A percentile compares a stretch with the other conserved stretches of the same genome.
Conservation (phyloP, 2,113 vertebrate species). For the Sebastes schlegelii region DNA sequence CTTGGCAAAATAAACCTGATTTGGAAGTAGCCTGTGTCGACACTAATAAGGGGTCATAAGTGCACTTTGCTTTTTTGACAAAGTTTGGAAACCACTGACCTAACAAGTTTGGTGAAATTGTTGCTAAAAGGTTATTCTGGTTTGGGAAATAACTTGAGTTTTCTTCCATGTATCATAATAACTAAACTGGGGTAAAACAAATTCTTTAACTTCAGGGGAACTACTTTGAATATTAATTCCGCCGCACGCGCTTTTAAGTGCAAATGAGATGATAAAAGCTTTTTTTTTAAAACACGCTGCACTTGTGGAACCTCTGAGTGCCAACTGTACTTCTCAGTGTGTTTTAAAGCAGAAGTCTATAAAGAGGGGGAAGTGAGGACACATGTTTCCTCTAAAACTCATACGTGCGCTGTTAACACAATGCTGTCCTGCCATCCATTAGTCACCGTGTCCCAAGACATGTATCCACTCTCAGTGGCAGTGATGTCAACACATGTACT, state of each 20-base stretch:
- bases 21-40: background rate
- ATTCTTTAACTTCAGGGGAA: slow-evolving; percentile 52
- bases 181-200: slow-evolving; percentile 49
- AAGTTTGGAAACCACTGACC: background rate
- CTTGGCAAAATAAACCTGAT: too few species aligned
- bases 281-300: background rate
- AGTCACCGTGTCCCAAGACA: slow-evolving; percentile 47
- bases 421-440: slow-evolving; percentile 16
- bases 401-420: slow-evolving; percentile 39
- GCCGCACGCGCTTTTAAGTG: slow-evolving; percentile 52
- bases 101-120: background rate
- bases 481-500: slow-evolving; percentile 48
- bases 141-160: background rate
- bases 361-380: slow-evolving; percentile 37
- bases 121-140: background rate
- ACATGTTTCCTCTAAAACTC: slow-evolving; percentile 40
- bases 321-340: background rate
- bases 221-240: slow-evolving; percentile 52
- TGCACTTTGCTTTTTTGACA: background rate
- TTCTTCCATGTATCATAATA: slow-evolving; percentile 39
- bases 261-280: slow-evolving; percentile 42
- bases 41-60: background rate
- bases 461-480: background rate
- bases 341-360: slow-evolving; percentile 39
- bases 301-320: slow-evolving; percentile 20